Conservation (phyloP, 2,113 vertebrate genomes). For the Xiphophorus couchianus region DNA sequence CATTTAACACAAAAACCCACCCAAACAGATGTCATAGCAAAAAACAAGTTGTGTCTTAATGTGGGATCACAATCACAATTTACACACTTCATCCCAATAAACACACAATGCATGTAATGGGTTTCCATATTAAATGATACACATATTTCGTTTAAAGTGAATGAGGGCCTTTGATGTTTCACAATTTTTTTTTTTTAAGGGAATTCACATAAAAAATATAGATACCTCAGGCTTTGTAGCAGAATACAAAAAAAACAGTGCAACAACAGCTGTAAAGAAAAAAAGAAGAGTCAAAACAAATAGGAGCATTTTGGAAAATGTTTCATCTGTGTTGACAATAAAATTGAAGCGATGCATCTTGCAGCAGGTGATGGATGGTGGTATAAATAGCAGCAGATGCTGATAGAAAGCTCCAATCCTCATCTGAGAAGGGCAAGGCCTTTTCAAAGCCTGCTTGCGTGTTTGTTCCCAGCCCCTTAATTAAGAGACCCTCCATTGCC, state of each 20-base stretch:
- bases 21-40: no score
- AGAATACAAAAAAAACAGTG: background rate
- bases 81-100: background rate
- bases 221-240: no score
- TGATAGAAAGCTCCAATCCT: conserved; percentile 1
- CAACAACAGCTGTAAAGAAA: background rate
- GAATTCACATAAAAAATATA: no score
- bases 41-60: background rate
- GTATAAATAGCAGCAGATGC: background rate
- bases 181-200: no score
- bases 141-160: background rate
- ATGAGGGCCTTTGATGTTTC: background rate
- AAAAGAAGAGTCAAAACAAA: background rate
- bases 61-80: background rate
- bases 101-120: background rate
- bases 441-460: background rate
- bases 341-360: background rate
- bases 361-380: conserved; percentile 3
- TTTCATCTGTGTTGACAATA: background rate
- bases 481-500: background rate
- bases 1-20: no score
- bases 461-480: background rate
- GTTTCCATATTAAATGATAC: background rate
- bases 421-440: background rate
- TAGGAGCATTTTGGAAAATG: background rate